Conservation (phyloP, 2,797 vertebrate species). For the Lithobates pipiens region DNA sequence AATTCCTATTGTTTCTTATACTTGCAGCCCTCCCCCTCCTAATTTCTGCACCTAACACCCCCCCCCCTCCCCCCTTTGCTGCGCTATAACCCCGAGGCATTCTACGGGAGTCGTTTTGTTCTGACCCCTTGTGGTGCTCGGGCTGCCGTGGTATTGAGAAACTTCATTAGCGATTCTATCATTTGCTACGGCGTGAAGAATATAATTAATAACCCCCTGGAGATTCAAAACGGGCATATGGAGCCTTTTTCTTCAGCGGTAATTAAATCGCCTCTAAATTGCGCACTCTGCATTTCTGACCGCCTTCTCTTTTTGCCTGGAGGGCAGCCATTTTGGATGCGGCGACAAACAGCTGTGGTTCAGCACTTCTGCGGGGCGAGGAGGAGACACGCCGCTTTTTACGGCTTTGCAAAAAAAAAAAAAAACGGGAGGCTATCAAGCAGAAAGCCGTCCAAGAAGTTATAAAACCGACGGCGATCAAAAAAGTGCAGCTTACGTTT, state of each 20-base stretch:
- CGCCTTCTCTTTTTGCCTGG: constrained; percentile 11
- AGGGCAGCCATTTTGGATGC: constrained; percentile 32
- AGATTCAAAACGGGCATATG: constrained; percentile 12
- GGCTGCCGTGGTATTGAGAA: neutral
- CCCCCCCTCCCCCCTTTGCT: no score
- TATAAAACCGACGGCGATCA: neutral
- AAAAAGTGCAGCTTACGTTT: no score
- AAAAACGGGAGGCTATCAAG: neutral
- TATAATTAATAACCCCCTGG: neutral
- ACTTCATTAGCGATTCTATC: constrained; percentile 3
- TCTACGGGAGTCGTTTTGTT: neutral
- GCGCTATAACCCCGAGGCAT: no score
- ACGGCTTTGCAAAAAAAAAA: neutral
- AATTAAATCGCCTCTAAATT: constrained; percentile 19
- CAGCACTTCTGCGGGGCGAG: neutral
- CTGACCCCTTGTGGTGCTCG: neutral
- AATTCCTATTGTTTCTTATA: no score
- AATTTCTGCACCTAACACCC: no score
- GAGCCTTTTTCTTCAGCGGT: constrained; percentile 12
- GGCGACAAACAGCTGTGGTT: constrained; percentile 25
- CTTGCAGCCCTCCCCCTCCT: no score
- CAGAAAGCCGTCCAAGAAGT: neutral
- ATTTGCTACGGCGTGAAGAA: constrained; percentile 7
- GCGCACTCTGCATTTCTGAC: neutral
- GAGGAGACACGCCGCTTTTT: neutral